Conservation (phyloP, 2,797 vertebrate genomes). For the Clarias pachynema region DNA sequence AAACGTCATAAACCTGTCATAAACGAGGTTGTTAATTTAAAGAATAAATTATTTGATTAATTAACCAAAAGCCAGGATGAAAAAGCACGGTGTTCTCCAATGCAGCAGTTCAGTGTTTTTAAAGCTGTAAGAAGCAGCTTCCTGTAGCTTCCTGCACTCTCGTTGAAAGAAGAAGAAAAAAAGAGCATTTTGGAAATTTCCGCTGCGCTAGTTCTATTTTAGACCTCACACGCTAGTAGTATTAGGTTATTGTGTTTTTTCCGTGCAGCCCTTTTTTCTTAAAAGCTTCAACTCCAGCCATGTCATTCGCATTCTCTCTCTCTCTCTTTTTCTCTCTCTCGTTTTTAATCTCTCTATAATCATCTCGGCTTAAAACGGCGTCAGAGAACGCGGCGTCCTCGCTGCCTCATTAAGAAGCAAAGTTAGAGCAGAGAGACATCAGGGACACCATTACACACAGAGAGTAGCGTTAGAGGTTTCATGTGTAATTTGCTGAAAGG, state of each 20-base stretch:
- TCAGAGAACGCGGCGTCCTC: neutral
- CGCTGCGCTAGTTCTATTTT: neutral
- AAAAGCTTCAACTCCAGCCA: neutral
- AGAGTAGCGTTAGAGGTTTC: neutral
- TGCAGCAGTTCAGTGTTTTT: neutral
- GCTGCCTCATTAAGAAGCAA: neutral
- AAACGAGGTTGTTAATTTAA: neutral
- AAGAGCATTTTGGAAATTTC: neutral
- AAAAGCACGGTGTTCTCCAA: neutral
- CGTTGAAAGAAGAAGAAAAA: no score
- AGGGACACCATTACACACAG: neutral
- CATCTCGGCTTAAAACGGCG: neutral
- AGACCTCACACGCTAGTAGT: neutral
- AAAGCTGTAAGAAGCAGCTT: neutral
- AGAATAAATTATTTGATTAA: neutral
- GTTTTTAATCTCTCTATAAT: constrained; percentile 6
- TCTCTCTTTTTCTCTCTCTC: neutral
- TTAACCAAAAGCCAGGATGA: neutral
- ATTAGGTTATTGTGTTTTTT: no score
- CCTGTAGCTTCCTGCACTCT: neutral
- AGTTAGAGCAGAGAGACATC: neutral
- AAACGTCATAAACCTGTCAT: no score
- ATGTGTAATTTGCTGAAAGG: neutral
- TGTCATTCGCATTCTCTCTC: neutral
- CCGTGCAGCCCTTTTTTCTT: neutral